Conservation (phyloP, 2,113 vertebrate species). For the Ammodytes dubius region DNA sequence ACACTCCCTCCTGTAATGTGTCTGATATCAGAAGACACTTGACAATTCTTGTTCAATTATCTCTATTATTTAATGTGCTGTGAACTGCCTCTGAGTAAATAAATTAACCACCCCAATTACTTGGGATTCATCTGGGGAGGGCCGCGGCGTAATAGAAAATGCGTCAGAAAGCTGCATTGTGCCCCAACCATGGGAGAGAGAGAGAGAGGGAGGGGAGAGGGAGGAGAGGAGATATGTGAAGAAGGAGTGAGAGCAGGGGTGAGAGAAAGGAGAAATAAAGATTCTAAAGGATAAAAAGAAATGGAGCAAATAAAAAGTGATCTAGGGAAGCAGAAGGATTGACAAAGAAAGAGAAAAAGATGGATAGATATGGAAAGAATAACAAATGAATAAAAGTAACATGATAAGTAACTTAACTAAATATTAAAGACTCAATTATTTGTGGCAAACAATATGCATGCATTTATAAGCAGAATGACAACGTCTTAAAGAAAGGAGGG, state of each 20-base stretch:
- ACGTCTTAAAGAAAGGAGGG: conserved; percentile 11
- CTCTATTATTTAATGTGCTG: conserved; percentile 99
- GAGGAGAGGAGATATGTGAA: conserved; percentile 14
- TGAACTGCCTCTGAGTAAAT: conserved; percentile 99
- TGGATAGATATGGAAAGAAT: background rate
- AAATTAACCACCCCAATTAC: conserved; percentile 99
- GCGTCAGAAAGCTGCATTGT: conserved; percentile 91
- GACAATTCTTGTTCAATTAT: conserved; percentile 99
- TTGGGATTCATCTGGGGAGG: conserved; percentile 98
- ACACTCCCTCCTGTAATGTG: conserved; percentile 99
- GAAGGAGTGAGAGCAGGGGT: conserved; percentile 16
- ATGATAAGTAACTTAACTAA: background rate
- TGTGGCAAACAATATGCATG: background rate
- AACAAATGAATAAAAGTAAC: background rate
- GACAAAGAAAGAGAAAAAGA: background rate
- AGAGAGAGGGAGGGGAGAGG: background rate
- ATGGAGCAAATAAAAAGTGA: conserved; percentile 42
- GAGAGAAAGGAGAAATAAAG: conserved; percentile 51
- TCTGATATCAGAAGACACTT: conserved; percentile 99
- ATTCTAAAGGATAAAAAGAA: conserved; percentile 61
- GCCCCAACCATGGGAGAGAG: conserved; percentile 53
- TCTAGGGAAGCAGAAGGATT: background rate
- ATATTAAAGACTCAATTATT: background rate
- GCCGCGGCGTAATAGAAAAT: conserved; percentile 91
- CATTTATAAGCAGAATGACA: background rate